phyloP scores from a whole-genome alignment of 2,888 invertebrate genomes.

The Calliopum simillimum region DNA sequence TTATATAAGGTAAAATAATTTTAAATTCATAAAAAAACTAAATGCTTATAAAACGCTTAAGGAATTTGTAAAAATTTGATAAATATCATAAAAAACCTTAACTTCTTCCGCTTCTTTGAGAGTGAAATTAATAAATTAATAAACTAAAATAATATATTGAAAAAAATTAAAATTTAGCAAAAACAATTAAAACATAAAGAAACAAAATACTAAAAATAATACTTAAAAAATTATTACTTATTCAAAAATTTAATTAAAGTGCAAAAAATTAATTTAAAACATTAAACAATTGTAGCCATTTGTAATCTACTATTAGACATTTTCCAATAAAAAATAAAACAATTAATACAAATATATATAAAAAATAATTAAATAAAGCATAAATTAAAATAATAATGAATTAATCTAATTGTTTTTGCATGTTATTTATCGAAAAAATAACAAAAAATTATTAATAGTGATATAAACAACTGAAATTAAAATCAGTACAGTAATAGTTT shows the following conservation, averaged over 20 bases:
- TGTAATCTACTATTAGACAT: not conserved
- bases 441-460: conserved; percentile 42
- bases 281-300: not conserved
- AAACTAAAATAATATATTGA: not conserved
- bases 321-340: not conserved
- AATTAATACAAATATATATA: conserved; percentile 19
- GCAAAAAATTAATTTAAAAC: not conserved
- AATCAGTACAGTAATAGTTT: conserved; percentile 34
- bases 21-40: too few species aligned
- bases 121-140: not conserved
- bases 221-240: not conserved
- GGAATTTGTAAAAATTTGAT: not conserved
- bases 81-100: not conserved
- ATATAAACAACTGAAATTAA: conserved; percentile 50
- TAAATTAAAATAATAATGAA: conserved; percentile 38
- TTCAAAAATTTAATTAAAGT: not conserved
- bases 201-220: not conserved
- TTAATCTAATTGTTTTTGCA: conserved; percentile 26
- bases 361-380: conserved; percentile 28
- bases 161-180: not conserved
- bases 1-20: too few species aligned
- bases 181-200: not conserved
- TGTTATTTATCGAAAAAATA: conserved; percentile 35
- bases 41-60: not conserved
- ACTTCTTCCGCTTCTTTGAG: conserved; percentile 7